These are phyloP conservation scores for Hipparchia semele DNA, from an alignment of 2,888 invertebrate genomes.

Conservation along the genomic window DNA sequence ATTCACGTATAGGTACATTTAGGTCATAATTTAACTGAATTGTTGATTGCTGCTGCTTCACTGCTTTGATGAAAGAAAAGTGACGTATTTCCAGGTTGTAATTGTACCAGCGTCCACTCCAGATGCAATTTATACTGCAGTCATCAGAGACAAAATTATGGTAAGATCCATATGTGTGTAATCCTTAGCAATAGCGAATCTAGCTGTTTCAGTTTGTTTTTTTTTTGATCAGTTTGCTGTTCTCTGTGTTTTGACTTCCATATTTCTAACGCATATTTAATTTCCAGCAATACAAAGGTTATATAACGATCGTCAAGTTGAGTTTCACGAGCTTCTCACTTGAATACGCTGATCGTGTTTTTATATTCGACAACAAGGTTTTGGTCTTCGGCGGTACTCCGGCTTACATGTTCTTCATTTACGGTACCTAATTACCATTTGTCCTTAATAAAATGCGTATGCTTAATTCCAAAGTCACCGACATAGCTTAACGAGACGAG, in stretches of 20 bases:
- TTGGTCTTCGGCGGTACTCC: constrained; percentile 71
- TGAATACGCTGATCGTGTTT: constrained; percentile 65
- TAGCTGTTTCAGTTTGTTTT: no score
- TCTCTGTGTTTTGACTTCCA: no score
- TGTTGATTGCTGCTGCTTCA: no score
- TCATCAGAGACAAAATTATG: constrained; percentile 70
- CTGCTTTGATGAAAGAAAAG: no score
- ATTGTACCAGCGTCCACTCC: constrained; percentile 55
- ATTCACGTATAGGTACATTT: no score
- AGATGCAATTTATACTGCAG: constrained; percentile 48
- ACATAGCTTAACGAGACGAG: no score
- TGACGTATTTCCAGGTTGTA: constrained; percentile 56
- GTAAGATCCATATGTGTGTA: constrained; percentile 46
- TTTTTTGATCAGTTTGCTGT: no score
- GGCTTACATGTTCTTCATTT: constrained; percentile 71
- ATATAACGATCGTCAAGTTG: constrained; percentile 58
- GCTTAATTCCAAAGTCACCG: no score
- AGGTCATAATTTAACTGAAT: no score
- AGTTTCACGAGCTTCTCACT: constrained; percentile 53
- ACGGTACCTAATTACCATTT: constrained; percentile 50
- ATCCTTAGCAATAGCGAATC: no score
- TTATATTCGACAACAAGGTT: constrained; percentile 59
- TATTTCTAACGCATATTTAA: neutral
- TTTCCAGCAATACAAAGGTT: constrained; percentile 61
- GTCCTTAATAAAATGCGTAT: neutral